Base-by-base conservation (phyloP, 2,888 invertebrate species). In the Polyommatus iphigenia region DNA sequence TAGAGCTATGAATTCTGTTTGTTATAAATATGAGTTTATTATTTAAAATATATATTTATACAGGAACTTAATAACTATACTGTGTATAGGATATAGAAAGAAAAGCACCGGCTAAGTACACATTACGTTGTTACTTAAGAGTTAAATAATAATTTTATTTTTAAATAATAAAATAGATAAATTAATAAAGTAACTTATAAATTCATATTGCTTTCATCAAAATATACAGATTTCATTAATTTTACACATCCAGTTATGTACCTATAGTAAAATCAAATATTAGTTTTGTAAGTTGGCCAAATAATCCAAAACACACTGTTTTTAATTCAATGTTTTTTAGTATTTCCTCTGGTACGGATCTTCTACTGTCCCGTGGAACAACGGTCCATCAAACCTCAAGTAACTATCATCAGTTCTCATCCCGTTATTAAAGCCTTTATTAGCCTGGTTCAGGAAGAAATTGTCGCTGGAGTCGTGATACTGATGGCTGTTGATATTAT, bases 311-410 rank as follows among this genome's bases (percentile, higher is more conserved):
- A 50, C 50, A 15, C 8, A 50, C 54, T 10, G n/a, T n/a, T 18
- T 18, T 62, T 1, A 4, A 36, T 10, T 41, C 15, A 20, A 3
- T 20, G 6, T n/a, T 5, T 36, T 24, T 76, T 41, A 94, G 82
- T 94, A 93, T 85, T 93, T 92, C 80, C 92, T 91, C 82, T 91
- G 90, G 82, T 92, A 94, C 0, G 92, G 90, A 79, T 94, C 93
- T 75, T 93, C 92, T 15, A 93, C 84, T 36, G 93, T 83, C 13
- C 90, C 88, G 78, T 91, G 94, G 82, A 94, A 94, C 10, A 93
- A 79, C 0, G 93, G 93, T 76, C 93, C 91, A 18, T 94, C 91
- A 79, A 87, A 94, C 82, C 94, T 86, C 18, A 92, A 85, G 79
- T 91, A 94, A 20, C 89, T 87, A 15, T 92, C 90, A 57, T 92